A percentile compares a stretch with the other conserved stretches of the same genome.
Evolutionary conservation across 2,113 vertebrate species (phyloP).

Genomic region (Ictidomys tridecemlineatus): DNA sequence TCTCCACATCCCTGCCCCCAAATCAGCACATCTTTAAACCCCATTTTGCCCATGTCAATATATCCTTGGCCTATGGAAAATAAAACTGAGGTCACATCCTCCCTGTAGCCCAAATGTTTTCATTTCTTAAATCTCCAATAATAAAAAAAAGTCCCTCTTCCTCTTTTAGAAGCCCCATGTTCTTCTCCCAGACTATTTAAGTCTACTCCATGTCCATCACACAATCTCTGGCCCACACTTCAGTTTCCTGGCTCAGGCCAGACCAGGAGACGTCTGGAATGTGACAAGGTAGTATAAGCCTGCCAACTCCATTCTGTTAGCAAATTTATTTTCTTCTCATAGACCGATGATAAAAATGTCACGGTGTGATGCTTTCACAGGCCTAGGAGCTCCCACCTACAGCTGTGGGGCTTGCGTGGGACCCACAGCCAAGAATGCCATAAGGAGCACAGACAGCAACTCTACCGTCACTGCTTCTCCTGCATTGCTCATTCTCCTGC

Average conservation of each 20-base stretch:
- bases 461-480: too few relatives aligned
- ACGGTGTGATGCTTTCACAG: slow-evolving; percentile 90
- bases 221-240: slow-evolving; percentile 89
- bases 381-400: too few relatives aligned
- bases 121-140: slow-evolving; percentile 69
- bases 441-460: too few relatives aligned
- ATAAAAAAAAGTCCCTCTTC: background rate
- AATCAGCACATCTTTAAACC: background rate
- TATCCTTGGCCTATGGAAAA: slow-evolving; percentile 38
- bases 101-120: background rate
- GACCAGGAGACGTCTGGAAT: slow-evolving; percentile 92
- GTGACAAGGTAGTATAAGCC: slow-evolving; percentile 92
- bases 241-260: slow-evolving; percentile 90
- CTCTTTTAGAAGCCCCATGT: slow-evolving; percentile 54
- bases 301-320: slow-evolving; percentile 92
- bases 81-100: slow-evolving; percentile 49
- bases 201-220: slow-evolving; percentile 87
- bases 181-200: slow-evolving; percentile 72
- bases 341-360: slow-evolving; percentile 95
- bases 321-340: slow-evolving; percentile 94
- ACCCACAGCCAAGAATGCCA: too few relatives aligned
- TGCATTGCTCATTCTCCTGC: too few relatives aligned
- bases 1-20: background rate
- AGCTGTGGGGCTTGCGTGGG: too few relatives aligned
- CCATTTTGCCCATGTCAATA: slow-evolving; percentile 25